phyloP scores from a whole-genome alignment of 2,113 vertebrate species.

The Platysternon megacephalum region DNA sequence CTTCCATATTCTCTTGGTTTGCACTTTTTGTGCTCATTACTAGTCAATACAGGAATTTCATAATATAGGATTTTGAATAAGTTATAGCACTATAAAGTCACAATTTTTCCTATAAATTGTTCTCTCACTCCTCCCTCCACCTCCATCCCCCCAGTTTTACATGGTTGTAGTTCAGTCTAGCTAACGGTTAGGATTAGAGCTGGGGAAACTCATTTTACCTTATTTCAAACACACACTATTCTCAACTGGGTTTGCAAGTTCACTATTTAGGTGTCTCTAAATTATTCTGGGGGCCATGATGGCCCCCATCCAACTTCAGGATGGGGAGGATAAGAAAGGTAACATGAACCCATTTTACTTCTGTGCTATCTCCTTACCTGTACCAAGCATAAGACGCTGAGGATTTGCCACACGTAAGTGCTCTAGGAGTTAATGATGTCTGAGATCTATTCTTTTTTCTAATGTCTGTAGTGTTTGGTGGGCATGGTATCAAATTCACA shows the following conservation, averaged over 20 bases:
- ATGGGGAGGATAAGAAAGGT: neutral
- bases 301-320: neutral
- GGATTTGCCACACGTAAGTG: neutral
- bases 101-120: neutral
- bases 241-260: neutral
- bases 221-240: neutral
- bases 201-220: neutral
- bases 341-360: neutral
- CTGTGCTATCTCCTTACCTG: neutral
- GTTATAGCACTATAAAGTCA: neutral
- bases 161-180: neutral
- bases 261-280: neutral
- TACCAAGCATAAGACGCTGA: neutral
- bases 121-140: neutral
- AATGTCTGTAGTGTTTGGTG: neutral
- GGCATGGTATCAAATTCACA: neutral
- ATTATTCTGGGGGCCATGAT: neutral
- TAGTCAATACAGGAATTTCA: neutral
- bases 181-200: neutral
- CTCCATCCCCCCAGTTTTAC: no score
- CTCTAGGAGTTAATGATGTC: slow-evolving; percentile 34
- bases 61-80: neutral
- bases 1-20: neutral
- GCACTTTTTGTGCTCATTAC: neutral
- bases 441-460: slow-evolving; percentile 3